Conservation (phyloP, 2,888 invertebrate genomes). For the Hesperia comma region DNA sequence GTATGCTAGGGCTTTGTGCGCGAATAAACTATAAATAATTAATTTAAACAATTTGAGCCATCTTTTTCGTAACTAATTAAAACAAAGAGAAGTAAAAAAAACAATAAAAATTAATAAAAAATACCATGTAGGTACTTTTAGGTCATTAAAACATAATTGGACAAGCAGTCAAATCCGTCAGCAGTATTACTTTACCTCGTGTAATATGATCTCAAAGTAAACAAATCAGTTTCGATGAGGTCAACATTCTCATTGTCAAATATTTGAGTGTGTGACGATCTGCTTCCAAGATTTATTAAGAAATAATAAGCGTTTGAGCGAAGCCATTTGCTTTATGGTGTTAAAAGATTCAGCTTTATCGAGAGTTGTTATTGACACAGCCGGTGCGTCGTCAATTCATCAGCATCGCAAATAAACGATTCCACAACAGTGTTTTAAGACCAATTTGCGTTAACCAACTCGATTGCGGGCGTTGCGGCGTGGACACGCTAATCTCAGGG, state of each 20-base stretch:
- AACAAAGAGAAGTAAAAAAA: too few relatives aligned
- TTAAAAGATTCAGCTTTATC: not conserved
- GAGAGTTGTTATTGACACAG: too few relatives aligned
- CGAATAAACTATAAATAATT: too few relatives aligned
- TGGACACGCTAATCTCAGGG: constrained; percentile 32
- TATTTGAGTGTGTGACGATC: not conserved
- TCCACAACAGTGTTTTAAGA: constrained; percentile 32
- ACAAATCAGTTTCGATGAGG: not conserved
- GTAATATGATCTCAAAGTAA: not conserved
- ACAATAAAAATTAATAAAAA: too few relatives aligned
- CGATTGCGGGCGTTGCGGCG: constrained; percentile 20
- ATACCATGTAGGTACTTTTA: too few relatives aligned
- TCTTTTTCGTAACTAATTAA: too few relatives aligned
- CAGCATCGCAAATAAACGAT: constrained; percentile 29
- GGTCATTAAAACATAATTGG: not conserved
- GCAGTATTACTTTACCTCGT: not conserved
- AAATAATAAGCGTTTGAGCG: not conserved
- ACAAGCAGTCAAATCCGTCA: too few relatives aligned
- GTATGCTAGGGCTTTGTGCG: too few relatives aligned
- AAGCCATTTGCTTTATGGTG: not conserved
- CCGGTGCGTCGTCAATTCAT: too few relatives aligned
- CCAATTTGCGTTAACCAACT: constrained; percentile 32
- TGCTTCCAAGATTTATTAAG: not conserved
- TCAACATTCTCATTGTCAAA: constrained; percentile 4
- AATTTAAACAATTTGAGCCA: too few relatives aligned